These are phyloP conservation scores for Platycheirus rosarum DNA, from an alignment of 2,888 invertebrate genomes.

Conservation along the genomic window DNA sequence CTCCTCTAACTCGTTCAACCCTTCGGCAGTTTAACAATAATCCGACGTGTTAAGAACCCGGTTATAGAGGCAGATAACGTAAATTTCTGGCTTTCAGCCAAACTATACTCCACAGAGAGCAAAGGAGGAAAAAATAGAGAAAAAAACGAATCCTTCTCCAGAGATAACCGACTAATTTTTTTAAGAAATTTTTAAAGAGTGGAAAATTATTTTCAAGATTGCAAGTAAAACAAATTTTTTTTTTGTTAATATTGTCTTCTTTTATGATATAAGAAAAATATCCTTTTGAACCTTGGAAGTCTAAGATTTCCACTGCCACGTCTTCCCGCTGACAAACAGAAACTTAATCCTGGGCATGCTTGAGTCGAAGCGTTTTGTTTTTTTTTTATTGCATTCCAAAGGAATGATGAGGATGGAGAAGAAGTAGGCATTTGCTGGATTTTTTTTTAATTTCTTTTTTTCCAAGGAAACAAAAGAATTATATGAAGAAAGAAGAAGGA, in stretches of 20 bases:
- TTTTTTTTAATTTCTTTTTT: slow-evolving; percentile 18
- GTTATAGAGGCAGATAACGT: slow-evolving; percentile 67
- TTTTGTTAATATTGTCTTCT: slow-evolving; percentile 3
- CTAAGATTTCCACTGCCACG: slow-evolving; percentile 23
- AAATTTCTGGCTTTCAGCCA: slow-evolving; percentile 63
- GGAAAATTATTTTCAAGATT: slow-evolving; percentile 61
- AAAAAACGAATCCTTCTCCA: slow-evolving; percentile 16
- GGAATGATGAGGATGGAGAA: background rate
- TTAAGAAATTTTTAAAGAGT: slow-evolving; percentile 62
- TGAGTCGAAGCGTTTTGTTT: slow-evolving; percentile 44
- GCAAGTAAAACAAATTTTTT: slow-evolving; percentile 1
- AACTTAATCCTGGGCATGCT: slow-evolving; percentile 63
- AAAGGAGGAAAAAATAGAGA: slow-evolving; percentile 1
- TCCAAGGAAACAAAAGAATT: slow-evolving; percentile 26
- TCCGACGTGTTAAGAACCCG: slow-evolving; percentile 73
- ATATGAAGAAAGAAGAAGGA: background rate
- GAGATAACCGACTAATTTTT: slow-evolving; percentile 71
- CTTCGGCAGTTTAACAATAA: slow-evolving; percentile 65
- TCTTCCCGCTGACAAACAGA: slow-evolving; percentile 14
- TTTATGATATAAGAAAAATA: background rate
- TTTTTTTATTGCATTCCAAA: slow-evolving; percentile 36
- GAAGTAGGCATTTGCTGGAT: slow-evolving; percentile 22
- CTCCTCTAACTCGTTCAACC: slow-evolving; percentile 3
- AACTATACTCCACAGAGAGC: slow-evolving; percentile 28
- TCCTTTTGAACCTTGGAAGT: slow-evolving; percentile 35